These are phyloP conservation scores for Automeris io DNA, from an alignment of 2,888 invertebrate genomes.

Conservation along the genomic window DNA sequence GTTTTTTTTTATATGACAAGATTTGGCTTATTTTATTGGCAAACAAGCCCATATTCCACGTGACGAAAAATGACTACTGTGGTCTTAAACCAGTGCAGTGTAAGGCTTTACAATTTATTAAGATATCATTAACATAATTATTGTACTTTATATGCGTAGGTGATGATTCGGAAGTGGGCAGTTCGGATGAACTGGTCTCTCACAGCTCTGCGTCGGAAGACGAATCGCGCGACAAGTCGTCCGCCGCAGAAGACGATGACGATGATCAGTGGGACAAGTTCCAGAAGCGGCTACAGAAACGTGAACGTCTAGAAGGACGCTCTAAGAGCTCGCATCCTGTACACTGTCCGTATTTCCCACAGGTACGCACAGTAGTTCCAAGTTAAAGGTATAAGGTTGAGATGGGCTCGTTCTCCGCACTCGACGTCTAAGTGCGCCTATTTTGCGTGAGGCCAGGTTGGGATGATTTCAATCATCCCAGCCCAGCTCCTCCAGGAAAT, in stretches of 20 bases:
- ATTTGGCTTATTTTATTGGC: no score
- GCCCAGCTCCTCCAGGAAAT: no score
- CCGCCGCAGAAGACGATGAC: slow-evolving; percentile 83
- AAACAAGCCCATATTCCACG: no score
- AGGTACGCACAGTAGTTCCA: slow-evolving; percentile 64
- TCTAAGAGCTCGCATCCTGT: slow-evolving; percentile 97
- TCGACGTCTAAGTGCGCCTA: no score
- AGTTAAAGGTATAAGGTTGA: background rate
- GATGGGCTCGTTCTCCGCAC: no score
- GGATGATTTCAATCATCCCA: no score
- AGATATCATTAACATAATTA: background rate
- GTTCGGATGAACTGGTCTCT: slow-evolving; percentile 66
- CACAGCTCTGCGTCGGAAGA: slow-evolving; percentile 67
- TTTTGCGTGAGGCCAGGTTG: no score
- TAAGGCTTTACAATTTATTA: background rate
- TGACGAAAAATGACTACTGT: no score
- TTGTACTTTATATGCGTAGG: slow-evolving; percentile 23
- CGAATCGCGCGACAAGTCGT: slow-evolving; percentile 79
- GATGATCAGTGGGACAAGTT: slow-evolving; percentile 97
- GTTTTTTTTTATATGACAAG: no score
- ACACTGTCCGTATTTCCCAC: slow-evolving; percentile 97
- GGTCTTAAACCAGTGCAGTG: background rate
- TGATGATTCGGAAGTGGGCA: slow-evolving; percentile 61
- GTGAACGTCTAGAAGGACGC: slow-evolving; percentile 94
- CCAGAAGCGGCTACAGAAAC: slow-evolving; percentile 90